Conservation (phyloP, 2,888 invertebrate species). For the Scelioninae gen. 2 region DNA sequence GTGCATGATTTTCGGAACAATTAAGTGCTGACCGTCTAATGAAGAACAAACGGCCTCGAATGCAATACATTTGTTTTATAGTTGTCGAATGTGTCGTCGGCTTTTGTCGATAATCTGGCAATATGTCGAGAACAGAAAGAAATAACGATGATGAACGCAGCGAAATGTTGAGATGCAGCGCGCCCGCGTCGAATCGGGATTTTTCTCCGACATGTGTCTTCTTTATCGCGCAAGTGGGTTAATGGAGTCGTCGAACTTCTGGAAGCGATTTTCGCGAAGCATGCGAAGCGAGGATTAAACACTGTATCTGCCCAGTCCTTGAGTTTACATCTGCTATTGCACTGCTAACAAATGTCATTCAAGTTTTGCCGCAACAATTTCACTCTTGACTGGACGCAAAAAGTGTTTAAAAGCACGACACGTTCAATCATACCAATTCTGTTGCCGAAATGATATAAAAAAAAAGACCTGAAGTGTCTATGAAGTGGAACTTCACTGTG, state of each 20-base stretch:
- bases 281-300: conserved; percentile 65
- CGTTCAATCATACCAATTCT: conserved; percentile 16
- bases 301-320: conserved; percentile 61
- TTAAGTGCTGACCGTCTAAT: conserved; percentile 30
- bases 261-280: conserved; percentile 64
- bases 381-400: conserved; percentile 33
- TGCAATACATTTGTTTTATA: conserved; percentile 49
- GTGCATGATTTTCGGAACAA: conserved; percentile 1
- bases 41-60: conserved; percentile 40
- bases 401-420: conserved; percentile 5
- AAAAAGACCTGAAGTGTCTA: too few species aligned
- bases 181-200: conserved; percentile 51
- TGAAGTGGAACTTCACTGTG: too few species aligned
- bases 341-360: conserved; percentile 38
- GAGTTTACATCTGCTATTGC: conserved; percentile 56
- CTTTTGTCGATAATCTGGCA: conserved; percentile 49
- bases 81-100: conserved; percentile 46
- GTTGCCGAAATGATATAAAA: too few species aligned
- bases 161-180: conserved; percentile 54
- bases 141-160: conserved; percentile 59
- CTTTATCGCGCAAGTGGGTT: conserved; percentile 65
- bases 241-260: conserved; percentile 67
- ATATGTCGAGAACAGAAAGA: conserved; percentile 53
- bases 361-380: conserved; percentile 53
- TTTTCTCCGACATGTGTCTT: conserved; percentile 60